Conservation (phyloP, 2,888 invertebrate species). For the Hyposoter dolosus region DNA sequence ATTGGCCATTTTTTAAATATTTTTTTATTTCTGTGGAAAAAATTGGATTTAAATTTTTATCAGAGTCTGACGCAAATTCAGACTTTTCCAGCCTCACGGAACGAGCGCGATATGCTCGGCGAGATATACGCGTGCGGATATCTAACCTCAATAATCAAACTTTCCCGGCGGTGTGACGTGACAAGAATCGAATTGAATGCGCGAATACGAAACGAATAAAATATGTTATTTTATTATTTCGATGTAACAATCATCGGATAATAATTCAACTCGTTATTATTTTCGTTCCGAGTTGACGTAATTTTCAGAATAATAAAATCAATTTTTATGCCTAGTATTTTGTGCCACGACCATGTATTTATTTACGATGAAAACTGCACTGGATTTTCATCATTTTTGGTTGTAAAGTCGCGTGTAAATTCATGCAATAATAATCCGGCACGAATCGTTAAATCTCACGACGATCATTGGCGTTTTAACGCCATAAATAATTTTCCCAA, state of each 20-base stretch:
- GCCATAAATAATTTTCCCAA: slow-evolving; percentile 4
- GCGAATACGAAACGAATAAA: neutral
- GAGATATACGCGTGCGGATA: slow-evolving; percentile 24
- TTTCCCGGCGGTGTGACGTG: slow-evolving; percentile 20
- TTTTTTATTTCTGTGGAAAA: neutral
- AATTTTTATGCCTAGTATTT: neutral
- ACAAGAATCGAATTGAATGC: neutral
- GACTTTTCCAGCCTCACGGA: neutral
- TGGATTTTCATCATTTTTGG: neutral
- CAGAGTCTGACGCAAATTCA: neutral
- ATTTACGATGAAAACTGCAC: slow-evolving; percentile 1
- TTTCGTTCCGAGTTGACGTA: neutral
- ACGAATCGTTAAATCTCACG: slow-evolving; percentile 1
- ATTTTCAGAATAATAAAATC: neutral
- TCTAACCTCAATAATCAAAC: slow-evolving; percentile 29
- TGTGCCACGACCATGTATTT: neutral
- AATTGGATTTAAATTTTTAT: neutral
- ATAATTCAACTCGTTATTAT: neutral
- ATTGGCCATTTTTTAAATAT: too few relatives aligned
- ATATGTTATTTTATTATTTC: neutral
- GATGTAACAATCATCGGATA: neutral
- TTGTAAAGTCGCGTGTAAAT: neutral
- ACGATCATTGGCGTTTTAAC: slow-evolving; percentile 14
- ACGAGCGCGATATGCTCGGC: slow-evolving; percentile 9
- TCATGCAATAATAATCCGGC: neutral